phyloP scores from a whole-genome alignment of 2,888 invertebrate species.

The Ecdyonurus torrentis region DNA sequence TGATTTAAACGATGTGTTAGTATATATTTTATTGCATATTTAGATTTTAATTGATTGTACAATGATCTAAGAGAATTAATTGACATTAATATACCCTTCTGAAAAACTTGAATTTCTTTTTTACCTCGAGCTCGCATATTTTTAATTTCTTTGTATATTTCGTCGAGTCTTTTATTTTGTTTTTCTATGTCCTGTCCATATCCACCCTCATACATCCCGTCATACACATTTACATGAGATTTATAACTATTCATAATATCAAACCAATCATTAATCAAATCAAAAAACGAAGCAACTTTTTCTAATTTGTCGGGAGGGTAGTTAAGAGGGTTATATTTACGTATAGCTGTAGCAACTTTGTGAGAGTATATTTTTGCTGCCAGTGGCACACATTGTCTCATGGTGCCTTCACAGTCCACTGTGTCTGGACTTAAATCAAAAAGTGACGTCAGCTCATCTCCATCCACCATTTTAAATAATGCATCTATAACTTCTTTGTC shows the following conservation, averaged over 20 bases:
- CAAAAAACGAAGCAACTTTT: neutral
- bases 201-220: too few relatives aligned
- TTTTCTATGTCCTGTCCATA: neutral
- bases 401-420: neutral
- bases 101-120: neutral
- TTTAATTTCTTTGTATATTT: neutral
- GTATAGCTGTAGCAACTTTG: neutral
- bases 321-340: neutral
- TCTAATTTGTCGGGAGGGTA: neutral
- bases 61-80: neutral
- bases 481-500: neutral
- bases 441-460: too few relatives aligned
- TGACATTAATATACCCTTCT: neutral
- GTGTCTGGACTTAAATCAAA: too few relatives aligned
- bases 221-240: neutral
- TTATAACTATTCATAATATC: neutral
- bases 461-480: too few relatives aligned
- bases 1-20: neutral
- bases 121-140: neutral
- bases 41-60: neutral
- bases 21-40: neutral
- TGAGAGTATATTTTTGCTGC: neutral
- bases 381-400: neutral
- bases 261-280: neutral
- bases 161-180: neutral